Percentiles rank a stretch among this genome's conserved stretches.
These are phyloP conservation scores for Xanthia togata DNA, from an alignment of 2,888 invertebrate genomes.

Conservation along the genomic window DNA sequence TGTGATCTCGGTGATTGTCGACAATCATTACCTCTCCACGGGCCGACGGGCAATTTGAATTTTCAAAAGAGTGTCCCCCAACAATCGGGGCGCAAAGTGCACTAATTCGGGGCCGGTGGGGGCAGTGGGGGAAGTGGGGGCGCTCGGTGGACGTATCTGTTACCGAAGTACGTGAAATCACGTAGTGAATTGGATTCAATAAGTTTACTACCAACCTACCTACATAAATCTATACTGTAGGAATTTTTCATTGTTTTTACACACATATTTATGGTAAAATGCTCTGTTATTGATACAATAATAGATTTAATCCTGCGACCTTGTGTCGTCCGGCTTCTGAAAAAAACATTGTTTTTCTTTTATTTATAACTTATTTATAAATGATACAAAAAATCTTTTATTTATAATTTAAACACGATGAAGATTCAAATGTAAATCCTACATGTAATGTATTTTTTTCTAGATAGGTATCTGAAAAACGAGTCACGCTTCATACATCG, in stretches of 20 bases:
- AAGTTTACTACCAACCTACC: background rate
- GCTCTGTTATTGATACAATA: background rate
- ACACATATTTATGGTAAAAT: background rate
- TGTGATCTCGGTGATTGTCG: constrained; percentile 39
- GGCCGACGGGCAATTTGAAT: constrained; percentile 59
- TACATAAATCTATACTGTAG: background rate
- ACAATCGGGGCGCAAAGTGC: constrained; percentile 67
- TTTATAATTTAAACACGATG: too few species aligned
- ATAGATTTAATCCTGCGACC: constrained; percentile 7
- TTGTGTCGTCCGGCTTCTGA: constrained; percentile 3
- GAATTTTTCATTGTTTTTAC: background rate
- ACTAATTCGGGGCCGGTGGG: constrained; percentile 72
- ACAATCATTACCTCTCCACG: constrained; percentile 59
- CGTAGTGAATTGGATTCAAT: constrained; percentile 25
- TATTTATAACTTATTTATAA: too few species aligned
- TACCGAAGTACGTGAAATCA: constrained; percentile 6
- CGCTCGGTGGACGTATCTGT: constrained; percentile 62
- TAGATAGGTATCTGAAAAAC: too few species aligned
- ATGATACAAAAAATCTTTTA: background rate
- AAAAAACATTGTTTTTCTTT: background rate
- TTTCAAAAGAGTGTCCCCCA: constrained; percentile 60
- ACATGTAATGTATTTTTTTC: too few species aligned
- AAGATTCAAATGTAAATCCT: too few species aligned
- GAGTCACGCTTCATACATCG: too few species aligned
- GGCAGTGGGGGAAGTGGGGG: constrained; percentile 33